Conservation (phyloP, 92 coral and sea anemone species). For the Anthopleura xanthogrammica region DNA sequence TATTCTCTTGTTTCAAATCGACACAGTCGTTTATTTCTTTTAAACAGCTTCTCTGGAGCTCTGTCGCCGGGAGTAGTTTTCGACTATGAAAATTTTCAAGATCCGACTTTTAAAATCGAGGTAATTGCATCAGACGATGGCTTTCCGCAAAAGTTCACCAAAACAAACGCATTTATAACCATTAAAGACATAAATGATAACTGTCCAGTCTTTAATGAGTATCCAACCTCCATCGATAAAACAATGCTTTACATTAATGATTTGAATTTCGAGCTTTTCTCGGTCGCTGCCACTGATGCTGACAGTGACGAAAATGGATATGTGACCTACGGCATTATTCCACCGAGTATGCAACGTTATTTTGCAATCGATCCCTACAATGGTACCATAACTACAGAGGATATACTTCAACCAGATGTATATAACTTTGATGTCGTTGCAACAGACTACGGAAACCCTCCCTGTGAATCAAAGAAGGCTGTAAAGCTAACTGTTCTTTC, state of each 20-base stretch:
- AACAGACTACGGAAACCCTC: slow-evolving; percentile 44
- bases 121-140: slow-evolving; percentile 58
- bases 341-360: slow-evolving; percentile 3
- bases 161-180: slow-evolving; percentile 15
- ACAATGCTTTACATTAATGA: slow-evolving; percentile 14
- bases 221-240: slow-evolving; percentile 2
- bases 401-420: slow-evolving; percentile 10
- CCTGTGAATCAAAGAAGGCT: slow-evolving; percentile 23
- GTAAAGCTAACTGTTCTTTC: neutral
- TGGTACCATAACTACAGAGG: slow-evolving; percentile 26
- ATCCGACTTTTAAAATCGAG: slow-evolving; percentile 22
- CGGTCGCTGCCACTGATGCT: slow-evolving; percentile 46
- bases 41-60: slow-evolving; percentile 47
- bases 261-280: slow-evolving; percentile 12
- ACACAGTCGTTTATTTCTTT: slow-evolving; percentile 8
- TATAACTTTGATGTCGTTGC: slow-evolving; percentile 47
- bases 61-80: slow-evolving; percentile 19
- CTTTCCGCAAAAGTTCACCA: slow-evolving; percentile 40
- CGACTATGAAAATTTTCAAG: slow-evolving; percentile 38
- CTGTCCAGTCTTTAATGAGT: slow-evolving; percentile 50
- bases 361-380: slow-evolving; percentile 46
- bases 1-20: slow-evolving; percentile 16
- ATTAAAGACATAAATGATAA: slow-evolving; percentile 59
- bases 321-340: slow-evolving; percentile 32
- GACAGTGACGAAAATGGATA: slow-evolving; percentile 61